A percentile compares a stretch with the other conserved stretches of the same genome.
phyloP scores from a whole-genome alignment of 1,140 invertebrate species.

The Bombus breviceps region DNA sequence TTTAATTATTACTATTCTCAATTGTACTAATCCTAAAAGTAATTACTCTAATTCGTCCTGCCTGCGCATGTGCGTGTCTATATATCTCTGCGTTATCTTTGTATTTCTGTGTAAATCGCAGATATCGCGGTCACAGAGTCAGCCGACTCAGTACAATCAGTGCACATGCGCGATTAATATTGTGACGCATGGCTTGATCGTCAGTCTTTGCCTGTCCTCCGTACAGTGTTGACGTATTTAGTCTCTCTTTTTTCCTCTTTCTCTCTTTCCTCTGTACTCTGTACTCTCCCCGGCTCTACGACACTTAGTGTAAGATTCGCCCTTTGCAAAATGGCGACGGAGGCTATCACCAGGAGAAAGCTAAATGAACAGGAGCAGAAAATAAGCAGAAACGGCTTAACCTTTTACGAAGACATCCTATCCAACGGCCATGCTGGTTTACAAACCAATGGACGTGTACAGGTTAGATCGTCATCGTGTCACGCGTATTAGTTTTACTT shows the following conservation, averaged over 20 bases:
- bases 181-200: conserved; percentile 26
- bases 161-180: conserved; percentile 19
- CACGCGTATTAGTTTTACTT: conserved; percentile 10
- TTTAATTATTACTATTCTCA: conserved; percentile 27
- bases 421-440: conserved; percentile 60
- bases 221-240: background rate
- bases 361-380: conserved; percentile 31
- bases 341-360: conserved; percentile 13
- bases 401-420: conserved; percentile 30
- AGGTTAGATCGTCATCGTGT: conserved; percentile 46
- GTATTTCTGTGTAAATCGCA: conserved; percentile 15
- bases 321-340: conserved; percentile 46
- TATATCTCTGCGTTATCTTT: conserved; percentile 3
- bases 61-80: conserved; percentile 3
- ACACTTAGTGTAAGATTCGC: conserved; percentile 27
- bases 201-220: conserved; percentile 26
- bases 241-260: conserved; percentile 6
- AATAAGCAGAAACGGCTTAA: conserved; percentile 32
- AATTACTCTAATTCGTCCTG: background rate
- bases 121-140: conserved; percentile 29
- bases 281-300: conserved; percentile 1
- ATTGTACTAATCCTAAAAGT: conserved; percentile 7
- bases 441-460: conserved; percentile 61
- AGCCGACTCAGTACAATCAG: background rate
- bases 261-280: background rate